A percentile compares a stretch with the other conserved stretches of the same genome.
These are phyloP conservation scores for Megaustenia siamemsis DNA, from an alignment of 2,888 invertebrate species.

Conservation along the genomic window DNA sequence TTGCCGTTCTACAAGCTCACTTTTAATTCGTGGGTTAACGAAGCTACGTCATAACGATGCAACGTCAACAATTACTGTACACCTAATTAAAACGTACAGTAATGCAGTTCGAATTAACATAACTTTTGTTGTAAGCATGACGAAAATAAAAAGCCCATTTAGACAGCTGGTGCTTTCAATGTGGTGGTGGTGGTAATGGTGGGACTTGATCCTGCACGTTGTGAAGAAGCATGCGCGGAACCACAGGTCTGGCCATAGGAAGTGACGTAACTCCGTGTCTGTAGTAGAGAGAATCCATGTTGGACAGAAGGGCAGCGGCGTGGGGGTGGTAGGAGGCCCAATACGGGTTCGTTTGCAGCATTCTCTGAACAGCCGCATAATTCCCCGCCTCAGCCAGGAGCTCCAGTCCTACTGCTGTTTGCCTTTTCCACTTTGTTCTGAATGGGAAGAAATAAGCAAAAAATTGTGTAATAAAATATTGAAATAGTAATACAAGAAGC, in stretches of 20 bases:
- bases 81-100: too few species aligned
- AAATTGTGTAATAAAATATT: too few species aligned
- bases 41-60: too few species aligned
- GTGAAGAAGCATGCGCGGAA: conserved; percentile 35
- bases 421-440: conserved; percentile 99
- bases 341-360: conserved; percentile 82
- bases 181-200: conserved; percentile 34
- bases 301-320: conserved; percentile 57
- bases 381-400: conserved; percentile 97
- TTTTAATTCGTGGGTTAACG: too few species aligned
- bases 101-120: not conserved
- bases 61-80: too few species aligned
- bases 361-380: conserved; percentile 97
- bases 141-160: not conserved
- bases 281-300: conserved; percentile 62
- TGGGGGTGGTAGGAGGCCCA: conserved; percentile 79
- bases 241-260: conserved; percentile 10
- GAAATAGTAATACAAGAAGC: too few species aligned
- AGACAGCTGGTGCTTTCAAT: not conserved
- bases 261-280: conserved; percentile 47
- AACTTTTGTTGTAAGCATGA: not conserved
- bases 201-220: conserved; percentile 25
- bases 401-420: conserved; percentile 97
- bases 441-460: too few species aligned
- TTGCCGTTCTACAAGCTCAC: too few species aligned